Evolutionary conservation across 2,797 vertebrate genomes (phyloP).

Genomic region (Denticeps clupeoides): DNA sequence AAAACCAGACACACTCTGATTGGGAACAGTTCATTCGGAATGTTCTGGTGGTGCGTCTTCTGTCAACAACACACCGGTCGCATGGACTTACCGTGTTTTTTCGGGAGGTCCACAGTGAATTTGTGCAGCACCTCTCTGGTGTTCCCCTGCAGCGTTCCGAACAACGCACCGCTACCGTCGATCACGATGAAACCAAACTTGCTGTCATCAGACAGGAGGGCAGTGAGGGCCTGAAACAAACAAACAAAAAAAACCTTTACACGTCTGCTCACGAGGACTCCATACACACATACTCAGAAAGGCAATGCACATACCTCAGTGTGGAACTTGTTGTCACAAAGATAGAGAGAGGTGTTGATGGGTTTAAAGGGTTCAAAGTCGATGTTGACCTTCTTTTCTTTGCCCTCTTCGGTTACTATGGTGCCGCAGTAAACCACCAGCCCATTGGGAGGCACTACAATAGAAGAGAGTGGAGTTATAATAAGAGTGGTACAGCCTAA

Average conservation of each 20-base stretch:
- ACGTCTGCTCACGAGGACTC: not conserved
- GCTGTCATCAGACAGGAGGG: slow-evolving; percentile 92
- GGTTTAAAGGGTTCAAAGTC: slow-evolving; percentile 99
- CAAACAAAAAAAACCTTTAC: not conserved
- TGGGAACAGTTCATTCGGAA: too few relatives aligned
- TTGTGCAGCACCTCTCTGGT: slow-evolving; percentile 97
- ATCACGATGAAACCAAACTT: slow-evolving; percentile 99
- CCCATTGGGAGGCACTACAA: slow-evolving; percentile 93
- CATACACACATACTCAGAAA: not conserved
- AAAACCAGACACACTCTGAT: too few relatives aligned
- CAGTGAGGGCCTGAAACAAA: slow-evolving; percentile 77
- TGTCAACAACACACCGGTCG: not conserved
- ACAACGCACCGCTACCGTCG: slow-evolving; percentile 92
- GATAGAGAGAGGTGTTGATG: slow-evolving; percentile 98
- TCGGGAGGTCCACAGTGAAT: slow-evolving; percentile 98
- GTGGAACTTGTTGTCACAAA: slow-evolving; percentile 99
- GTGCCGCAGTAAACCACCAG: slow-evolving; percentile 99
- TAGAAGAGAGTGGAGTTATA: not conserved
- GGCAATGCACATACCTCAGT: slow-evolving; percentile 70
- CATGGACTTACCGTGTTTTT: slow-evolving; percentile 80
- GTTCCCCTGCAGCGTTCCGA: slow-evolving; percentile 96
- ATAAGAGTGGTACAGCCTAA: not conserved
- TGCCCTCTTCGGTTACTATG: slow-evolving; percentile 98
- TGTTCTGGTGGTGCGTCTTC: not conserved
- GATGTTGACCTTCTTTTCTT: slow-evolving; percentile 99